Base-by-base conservation (phyloP, 2,113 vertebrate species). In the Tympanuchus pallidicinctus region DNA sequence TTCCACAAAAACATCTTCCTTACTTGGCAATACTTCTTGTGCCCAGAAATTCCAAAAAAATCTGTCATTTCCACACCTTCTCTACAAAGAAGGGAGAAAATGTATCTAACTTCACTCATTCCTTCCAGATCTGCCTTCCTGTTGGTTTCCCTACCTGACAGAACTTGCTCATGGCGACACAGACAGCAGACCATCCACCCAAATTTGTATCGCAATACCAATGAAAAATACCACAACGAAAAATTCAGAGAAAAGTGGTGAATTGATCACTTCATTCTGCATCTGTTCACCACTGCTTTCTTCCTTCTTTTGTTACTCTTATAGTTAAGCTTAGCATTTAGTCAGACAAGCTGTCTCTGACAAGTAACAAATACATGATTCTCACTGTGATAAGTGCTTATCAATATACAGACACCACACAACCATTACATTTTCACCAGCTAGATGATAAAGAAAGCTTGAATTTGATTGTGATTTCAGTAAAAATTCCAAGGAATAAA, bases 291-390 rank as follows among this genome's bases (percentile, higher is more conserved):
- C 60, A 92, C 20, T 36, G 52, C 77, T 52, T 67, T 88, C 75
- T 83, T 94, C 60, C 72, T 79, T 89, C 52, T 92, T 90, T 78
- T 89, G 18, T 86, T 92, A 82, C 91, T 67, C 21, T 47, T 86
- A 61, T 22, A 2, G 84, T 88, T 80, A 90, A 83, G 76, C 75
- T 92, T 93, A 71, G 63, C 42, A n/a, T 66, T 74, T 87, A 93
- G 64, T 34, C 84, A 93, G 84, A 91, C 72, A 95, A 85, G 85
- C 79, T 90, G 82, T 70, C 88, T 94, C 79, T 79, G 88, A 36
- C 3, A 8, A 80, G 88, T 70, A 85, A 88, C 0, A 2, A 94
- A 74, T 80, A 59, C 6, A 47, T 21, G 67, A 7, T 48, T 83
- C 82, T 91, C 2, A 21, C 52, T 64, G 48, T 64, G 73, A 91